phyloP scores from a whole-genome alignment of 1,140 invertebrate species.

The Drosophila triauraria region DNA sequence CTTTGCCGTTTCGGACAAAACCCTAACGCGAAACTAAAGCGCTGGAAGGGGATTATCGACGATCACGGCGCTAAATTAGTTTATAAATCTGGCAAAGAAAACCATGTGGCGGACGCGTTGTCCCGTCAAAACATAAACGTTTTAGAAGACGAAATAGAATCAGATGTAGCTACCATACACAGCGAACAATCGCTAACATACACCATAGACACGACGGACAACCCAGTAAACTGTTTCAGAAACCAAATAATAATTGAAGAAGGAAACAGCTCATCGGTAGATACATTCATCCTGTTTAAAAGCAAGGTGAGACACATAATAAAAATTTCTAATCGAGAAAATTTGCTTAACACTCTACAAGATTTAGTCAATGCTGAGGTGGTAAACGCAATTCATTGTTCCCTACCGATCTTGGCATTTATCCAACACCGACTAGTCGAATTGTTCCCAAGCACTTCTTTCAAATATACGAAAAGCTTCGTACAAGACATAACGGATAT shows the following conservation, averaged over 20 bases:
- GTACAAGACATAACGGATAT: too few relatives aligned
- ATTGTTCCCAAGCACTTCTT: too few relatives aligned
- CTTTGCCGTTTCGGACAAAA: neutral
- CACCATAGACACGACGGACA: slow-evolving; percentile 2
- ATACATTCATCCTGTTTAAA: slow-evolving; percentile 9
- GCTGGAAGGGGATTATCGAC: neutral
- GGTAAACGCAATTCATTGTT: neutral
- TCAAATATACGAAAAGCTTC: too few relatives aligned
- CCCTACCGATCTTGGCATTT: neutral
- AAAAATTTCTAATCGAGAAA: neutral
- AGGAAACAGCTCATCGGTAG: neutral
- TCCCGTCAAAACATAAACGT: neutral
- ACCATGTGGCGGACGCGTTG: neutral
- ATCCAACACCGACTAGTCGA: neutral
- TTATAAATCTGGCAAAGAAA: neutral
- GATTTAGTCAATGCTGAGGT: neutral
- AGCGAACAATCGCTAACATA: neutral
- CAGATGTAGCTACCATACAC: too few relatives aligned
- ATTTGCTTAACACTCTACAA: neutral
- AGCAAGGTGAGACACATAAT: neutral
- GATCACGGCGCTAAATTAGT: neutral
- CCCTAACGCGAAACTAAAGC: neutral
- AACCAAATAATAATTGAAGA: slow-evolving; percentile 8
- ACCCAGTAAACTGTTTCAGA: neutral
- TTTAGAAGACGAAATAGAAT: neutral